Evolutionary conservation across 2,797 vertebrate genomes (phyloP).

Genomic region (Eidolon dupreanum): DNA sequence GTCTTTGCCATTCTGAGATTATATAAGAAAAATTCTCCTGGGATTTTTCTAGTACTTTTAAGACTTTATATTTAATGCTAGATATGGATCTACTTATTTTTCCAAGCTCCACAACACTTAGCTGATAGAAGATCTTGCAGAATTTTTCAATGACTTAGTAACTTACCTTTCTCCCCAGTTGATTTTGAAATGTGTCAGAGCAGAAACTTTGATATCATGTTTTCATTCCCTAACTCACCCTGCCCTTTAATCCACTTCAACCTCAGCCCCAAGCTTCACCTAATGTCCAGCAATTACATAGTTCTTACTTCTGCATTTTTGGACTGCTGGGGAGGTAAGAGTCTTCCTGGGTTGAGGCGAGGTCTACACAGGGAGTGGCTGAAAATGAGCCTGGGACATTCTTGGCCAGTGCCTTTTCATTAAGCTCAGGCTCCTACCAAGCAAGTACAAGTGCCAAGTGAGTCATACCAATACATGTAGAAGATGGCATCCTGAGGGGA

Average conservation of each 20-base stretch:
- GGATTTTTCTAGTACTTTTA: neutral
- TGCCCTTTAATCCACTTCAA: neutral
- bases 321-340: neutral
- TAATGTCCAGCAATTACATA: neutral
- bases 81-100: neutral
- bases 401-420: neutral
- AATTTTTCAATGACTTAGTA: conserved; percentile 30
- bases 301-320: neutral
- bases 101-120: neutral
- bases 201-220: neutral
- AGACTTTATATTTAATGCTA: conserved; percentile 39
- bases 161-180: neutral
- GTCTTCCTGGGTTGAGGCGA: neutral
- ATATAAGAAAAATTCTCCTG: conserved; percentile 44
- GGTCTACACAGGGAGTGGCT: neutral
- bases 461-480: conserved; percentile 1
- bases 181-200: conserved; percentile 43
- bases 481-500: conserved; percentile 29
- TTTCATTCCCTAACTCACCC: neutral
- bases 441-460: neutral
- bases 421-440: neutral
- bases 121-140: conserved; percentile 8
- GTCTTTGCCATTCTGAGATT: conserved; percentile 15
- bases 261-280: neutral
- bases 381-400: neutral